phyloP scores from a whole-genome alignment of 2,113 vertebrate species.

The Microtus oregoni region DNA sequence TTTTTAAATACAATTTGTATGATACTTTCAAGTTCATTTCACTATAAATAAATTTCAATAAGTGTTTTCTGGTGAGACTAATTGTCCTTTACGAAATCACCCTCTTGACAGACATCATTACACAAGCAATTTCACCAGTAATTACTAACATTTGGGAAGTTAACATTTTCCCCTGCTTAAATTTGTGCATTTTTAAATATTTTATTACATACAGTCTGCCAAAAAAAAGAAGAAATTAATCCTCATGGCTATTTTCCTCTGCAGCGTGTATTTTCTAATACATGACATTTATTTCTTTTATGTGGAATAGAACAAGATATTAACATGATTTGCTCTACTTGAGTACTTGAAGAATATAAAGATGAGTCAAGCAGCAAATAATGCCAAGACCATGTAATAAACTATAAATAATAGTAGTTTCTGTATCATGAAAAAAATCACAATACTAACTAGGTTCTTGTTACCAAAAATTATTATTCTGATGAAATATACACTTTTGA shows the following conservation, averaged over 20 bases:
- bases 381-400: not conserved
- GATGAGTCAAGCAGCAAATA: constrained; percentile 12
- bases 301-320: constrained; percentile 23
- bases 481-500: not conserved
- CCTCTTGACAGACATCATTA: constrained; percentile 72
- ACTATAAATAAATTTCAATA: constrained; percentile 72
- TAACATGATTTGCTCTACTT: constrained; percentile 22
- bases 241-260: constrained; percentile 44
- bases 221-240: constrained; percentile 67
- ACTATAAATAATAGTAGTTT: not conserved
- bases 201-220: constrained; percentile 61
- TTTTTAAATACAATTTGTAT: constrained; percentile 59
- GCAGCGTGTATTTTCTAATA: not conserved
- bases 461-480: constrained; percentile 5
- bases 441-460: not conserved
- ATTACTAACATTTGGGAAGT: constrained; percentile 70
- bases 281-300: constrained; percentile 51
- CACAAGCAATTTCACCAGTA: constrained; percentile 71
- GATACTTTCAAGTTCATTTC: constrained; percentile 68
- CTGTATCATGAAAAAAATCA: not conserved
- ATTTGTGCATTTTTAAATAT: constrained; percentile 74
- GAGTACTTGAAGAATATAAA: constrained; percentile 37
- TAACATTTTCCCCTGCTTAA: constrained; percentile 70
- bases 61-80: constrained; percentile 71
- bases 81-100: constrained; percentile 72